Base-by-base conservation (phyloP, 2,797 vertebrate genomes). In the Trematomus bernacchii region DNA sequence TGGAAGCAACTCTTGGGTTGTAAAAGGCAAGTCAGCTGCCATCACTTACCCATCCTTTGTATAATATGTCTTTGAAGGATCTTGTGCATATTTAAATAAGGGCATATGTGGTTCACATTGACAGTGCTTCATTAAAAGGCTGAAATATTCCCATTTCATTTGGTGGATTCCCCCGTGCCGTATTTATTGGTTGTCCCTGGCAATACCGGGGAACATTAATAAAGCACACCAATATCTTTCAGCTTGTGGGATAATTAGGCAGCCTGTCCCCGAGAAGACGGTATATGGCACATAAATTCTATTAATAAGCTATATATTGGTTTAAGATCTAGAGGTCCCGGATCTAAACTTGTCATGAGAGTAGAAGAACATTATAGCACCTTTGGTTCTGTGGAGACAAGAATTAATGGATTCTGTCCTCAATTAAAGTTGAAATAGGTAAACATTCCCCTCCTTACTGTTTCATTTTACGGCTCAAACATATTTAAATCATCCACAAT, bases 301-400 rank as follows among this genome's bases (percentile, higher is more conserved):
- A 93, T 93, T 94, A 94, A 95, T 93, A 93, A 92, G 93, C 89
- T 85, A 80, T 88, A 84, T 91, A 92, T 93, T 91, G 88, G 89
- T 93, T 92, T 90, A 92, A 92, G 84, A 91, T 92, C 79, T 84
- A 78, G 78, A 78, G 79, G 77, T 76, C 76, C 73, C 48, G 43
- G 75, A 77, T 89, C 80, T 91, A 87, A 92, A 91, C 87, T 78
- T 91, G 88, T 87, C 85, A 90, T 75, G 80, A 89, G 84, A 85
- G 76, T 69, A 89, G 85, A 75, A 77, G 76, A 87, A 82, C 52
- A 74, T 84, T 84, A 87, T 71, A 68, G 77, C 74, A 71, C 73
- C 59, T 78, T 37, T 71, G 66, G 77, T 87, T 90, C 89, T 83
- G 68, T 59, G 43, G 87, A 81, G 85, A 89, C 23, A 42, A 63